Conservation (phyloP, 2,888 invertebrate genomes). For the Chrysodeixis includens region DNA sequence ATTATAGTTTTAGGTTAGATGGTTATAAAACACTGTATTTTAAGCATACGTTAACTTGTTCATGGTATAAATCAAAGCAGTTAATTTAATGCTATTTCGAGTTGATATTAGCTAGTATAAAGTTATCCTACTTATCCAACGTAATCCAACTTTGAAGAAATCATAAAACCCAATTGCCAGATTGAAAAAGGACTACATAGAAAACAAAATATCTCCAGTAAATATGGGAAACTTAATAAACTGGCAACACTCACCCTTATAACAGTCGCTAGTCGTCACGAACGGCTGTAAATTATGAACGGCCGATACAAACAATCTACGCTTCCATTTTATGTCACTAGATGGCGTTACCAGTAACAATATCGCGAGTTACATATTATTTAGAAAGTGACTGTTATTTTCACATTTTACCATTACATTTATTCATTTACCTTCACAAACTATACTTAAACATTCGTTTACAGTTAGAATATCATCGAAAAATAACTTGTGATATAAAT, state of each 20-base stretch:
- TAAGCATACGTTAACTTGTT: too few relatives aligned
- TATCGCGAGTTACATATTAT: background rate
- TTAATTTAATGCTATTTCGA: too few relatives aligned
- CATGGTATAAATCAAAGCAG: too few relatives aligned
- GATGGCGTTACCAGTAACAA: constrained; percentile 10
- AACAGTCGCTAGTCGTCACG: too few relatives aligned
- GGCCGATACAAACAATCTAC: background rate
- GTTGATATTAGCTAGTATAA: too few relatives aligned
- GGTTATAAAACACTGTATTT: too few relatives aligned
- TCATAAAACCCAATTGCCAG: too few relatives aligned
- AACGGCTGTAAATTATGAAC: background rate
- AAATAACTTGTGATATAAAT: background rate
- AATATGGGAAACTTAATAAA: background rate
- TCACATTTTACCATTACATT: background rate
- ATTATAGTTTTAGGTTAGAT: too few relatives aligned
- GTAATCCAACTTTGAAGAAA: too few relatives aligned
- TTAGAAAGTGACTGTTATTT: background rate
- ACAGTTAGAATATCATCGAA: background rate
- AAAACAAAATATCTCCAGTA: background rate
- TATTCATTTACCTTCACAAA: background rate
- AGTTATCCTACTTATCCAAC: too few relatives aligned
- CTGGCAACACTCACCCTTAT: background rate
- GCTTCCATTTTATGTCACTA: background rate
- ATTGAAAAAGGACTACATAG: too few relatives aligned
- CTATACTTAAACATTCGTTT: background rate